Conservation (phyloP, 2,113 vertebrate species). For the Hydrochoerus hydrochaeris region DNA sequence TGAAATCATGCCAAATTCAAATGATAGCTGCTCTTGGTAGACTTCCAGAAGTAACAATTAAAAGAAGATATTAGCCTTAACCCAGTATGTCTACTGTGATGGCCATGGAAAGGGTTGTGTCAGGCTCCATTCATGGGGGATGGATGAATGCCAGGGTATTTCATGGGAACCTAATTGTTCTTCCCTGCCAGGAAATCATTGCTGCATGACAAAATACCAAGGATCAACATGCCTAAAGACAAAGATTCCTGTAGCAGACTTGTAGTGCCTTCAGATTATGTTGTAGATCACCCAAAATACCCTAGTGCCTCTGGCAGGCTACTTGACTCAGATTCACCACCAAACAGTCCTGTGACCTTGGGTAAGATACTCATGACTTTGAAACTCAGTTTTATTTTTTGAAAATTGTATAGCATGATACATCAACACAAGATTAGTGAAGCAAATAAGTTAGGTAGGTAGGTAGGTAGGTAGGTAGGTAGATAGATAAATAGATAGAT, state of each 20-base stretch:
- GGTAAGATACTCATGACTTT: not conserved
- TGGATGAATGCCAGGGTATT: slow-evolving; percentile 70
- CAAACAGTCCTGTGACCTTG: not conserved
- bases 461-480: not conserved
- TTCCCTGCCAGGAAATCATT: slow-evolving; percentile 70
- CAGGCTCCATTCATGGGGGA: not conserved
- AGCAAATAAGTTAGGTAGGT: not conserved
- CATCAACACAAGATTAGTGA: not conserved
- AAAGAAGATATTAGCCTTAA: slow-evolving; percentile 70
- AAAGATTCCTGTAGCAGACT: not conserved
- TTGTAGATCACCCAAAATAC: slow-evolving; percentile 11
- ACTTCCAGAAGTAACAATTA: slow-evolving; percentile 76
- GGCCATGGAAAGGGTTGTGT: not conserved
- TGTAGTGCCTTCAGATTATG: slow-evolving; percentile 3
- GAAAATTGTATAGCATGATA: not conserved
- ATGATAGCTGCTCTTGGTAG: slow-evolving; percentile 69
- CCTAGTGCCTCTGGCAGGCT: not conserved
- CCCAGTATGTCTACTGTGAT: slow-evolving; percentile 47
- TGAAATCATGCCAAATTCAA: slow-evolving; percentile 76
- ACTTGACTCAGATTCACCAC: fast-evolving
- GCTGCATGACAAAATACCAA: slow-evolving; percentile 60
- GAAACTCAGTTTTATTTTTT: not conserved
- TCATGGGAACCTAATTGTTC: slow-evolving; percentile 63
- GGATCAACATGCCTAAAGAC: slow-evolving; percentile 65
- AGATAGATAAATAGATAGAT: not conserved